phyloP scores from a whole-genome alignment of 2,113 vertebrate species.

The Tiliqua scincoides region DNA sequence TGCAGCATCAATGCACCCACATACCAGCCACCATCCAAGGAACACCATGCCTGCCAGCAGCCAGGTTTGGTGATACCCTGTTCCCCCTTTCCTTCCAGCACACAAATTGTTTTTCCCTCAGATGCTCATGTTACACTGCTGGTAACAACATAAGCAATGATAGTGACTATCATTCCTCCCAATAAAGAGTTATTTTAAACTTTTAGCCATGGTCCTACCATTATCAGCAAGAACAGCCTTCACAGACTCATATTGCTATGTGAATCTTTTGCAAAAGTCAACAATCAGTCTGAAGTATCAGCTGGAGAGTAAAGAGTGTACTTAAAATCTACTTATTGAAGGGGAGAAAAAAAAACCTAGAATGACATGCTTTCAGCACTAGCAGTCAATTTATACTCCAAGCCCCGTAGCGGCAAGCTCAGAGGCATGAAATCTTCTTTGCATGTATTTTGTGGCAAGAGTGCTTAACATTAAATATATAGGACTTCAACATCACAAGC shows the following conservation, averaged over 20 bases:
- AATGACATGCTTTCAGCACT: background rate
- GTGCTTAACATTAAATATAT: constrained; percentile 9
- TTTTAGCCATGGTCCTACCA: background rate
- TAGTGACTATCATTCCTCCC: constrained; percentile 27
- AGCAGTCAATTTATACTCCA: constrained; percentile 31
- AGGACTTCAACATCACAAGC: background rate
- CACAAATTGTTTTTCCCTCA: no score
- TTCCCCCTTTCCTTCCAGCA: no score
- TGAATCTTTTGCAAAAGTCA: constrained; percentile 25
- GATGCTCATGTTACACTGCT: no score
- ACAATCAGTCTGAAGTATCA: accelerated
- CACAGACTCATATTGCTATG: constrained; percentile 3
- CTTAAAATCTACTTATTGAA: background rate
- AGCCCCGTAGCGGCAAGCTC: background rate
- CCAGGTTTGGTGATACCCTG: no score
- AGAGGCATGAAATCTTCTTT: background rate
- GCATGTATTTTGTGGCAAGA: background rate
- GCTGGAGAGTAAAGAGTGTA: background rate
- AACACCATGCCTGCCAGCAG: no score
- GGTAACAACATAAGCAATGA: background rate
- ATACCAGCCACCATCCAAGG: no score
- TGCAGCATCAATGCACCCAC: no score
- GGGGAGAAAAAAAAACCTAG: constrained; percentile 2
- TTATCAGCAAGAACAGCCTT: background rate
- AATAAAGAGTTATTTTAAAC: background rate